Evolutionary conservation across 2,113 vertebrate genomes (phyloP).

Genomic region (Gambusia affinis): DNA sequence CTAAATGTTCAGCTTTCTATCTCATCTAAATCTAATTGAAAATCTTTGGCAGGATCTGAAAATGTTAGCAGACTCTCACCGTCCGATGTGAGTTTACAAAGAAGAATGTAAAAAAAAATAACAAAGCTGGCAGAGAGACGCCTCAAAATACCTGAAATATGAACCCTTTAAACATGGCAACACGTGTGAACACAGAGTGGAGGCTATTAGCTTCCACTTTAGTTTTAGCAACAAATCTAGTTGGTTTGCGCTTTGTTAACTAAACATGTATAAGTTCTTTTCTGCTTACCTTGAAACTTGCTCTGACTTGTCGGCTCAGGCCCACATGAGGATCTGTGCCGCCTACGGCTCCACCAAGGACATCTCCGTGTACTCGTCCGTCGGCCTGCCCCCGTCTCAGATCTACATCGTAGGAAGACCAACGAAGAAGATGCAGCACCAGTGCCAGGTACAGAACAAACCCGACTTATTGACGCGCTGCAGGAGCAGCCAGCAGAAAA

Average conservation of each 20-base stretch:
- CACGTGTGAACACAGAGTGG: no score
- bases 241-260: not conserved
- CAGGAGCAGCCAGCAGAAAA: not conserved
- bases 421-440: slow-evolving; percentile 94
- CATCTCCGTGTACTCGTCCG: slow-evolving; percentile 92
- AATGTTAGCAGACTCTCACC: no score
- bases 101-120: no score
- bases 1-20: no score
- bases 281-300: no score
- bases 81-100: no score
- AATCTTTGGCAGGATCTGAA: no score
- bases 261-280: not conserved
- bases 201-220: no score
- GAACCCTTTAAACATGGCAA: not conserved
- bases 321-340: slow-evolving; percentile 92
- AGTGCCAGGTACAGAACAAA: slow-evolving; percentile 88
- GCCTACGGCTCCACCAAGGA: slow-evolving; percentile 98
- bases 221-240: not conserved
- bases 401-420: slow-evolving; percentile 97
- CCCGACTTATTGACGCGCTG: not conserved
- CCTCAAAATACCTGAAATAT: no score
- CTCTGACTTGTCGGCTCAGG: slow-evolving; percentile 68
- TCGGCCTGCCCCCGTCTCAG: slow-evolving; percentile 90
- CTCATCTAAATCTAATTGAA: no score
- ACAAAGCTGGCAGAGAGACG: no score